Conservation (phyloP, 2,113 vertebrate species). For the Guaruba guarouba region DNA sequence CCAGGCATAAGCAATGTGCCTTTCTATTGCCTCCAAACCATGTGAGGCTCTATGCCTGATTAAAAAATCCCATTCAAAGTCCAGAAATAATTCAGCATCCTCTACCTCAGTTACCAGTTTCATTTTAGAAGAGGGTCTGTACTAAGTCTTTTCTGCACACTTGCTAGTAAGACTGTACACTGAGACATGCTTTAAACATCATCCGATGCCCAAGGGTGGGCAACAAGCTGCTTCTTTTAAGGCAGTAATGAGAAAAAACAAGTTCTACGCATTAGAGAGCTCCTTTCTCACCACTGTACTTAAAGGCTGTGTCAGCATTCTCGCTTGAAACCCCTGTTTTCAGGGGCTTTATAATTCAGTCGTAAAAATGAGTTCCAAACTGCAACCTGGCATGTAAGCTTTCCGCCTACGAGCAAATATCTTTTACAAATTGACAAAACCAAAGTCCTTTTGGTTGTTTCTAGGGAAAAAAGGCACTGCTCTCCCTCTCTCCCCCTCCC, state of each 20-base stretch:
- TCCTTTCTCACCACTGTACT: conserved; percentile 28
- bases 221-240: conserved; percentile 73
- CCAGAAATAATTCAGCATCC: conserved; percentile 66
- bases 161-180: conserved; percentile 66
- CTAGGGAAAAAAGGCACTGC: not conserved
- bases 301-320: conserved; percentile 70
- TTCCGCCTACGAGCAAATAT: conserved; percentile 47
- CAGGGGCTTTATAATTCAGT: conserved; percentile 62
- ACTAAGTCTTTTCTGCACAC: conserved; percentile 62
- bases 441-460: conserved; percentile 46
- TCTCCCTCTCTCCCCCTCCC: not conserved
- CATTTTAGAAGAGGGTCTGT: conserved; percentile 50
- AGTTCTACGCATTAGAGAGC: conserved; percentile 54
- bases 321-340: conserved; percentile 19
- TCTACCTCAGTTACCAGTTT: conserved; percentile 56
- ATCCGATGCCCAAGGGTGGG: conserved; percentile 71
- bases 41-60: conserved; percentile 17
- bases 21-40: conserved; percentile 53
- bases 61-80: conserved; percentile 68
- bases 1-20: conserved; percentile 71
- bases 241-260: conserved; percentile 72
- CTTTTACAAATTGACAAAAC: conserved; percentile 55
- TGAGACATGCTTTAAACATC: conserved; percentile 74
- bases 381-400: conserved; percentile 64
- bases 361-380: conserved; percentile 68